phyloP scores from a whole-genome alignment of 2,797 vertebrate genomes.

The Sus cebifrons region DNA sequence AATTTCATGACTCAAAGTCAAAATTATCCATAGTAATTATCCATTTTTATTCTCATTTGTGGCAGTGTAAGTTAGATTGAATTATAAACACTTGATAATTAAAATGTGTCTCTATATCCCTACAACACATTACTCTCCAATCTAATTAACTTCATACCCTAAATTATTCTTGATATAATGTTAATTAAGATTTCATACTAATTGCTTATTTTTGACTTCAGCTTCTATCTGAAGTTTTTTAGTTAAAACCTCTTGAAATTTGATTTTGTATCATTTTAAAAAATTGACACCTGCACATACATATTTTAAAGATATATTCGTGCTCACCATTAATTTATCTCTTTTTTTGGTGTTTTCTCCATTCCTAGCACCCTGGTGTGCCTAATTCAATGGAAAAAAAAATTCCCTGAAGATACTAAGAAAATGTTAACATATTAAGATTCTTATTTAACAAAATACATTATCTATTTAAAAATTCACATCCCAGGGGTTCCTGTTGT shows the following conservation, averaged over 20 bases:
- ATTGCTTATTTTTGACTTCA: background rate
- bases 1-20: slow-evolving; percentile 19
- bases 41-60: slow-evolving; percentile 11
- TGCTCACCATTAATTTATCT: background rate
- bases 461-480: background rate
- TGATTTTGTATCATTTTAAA: background rate
- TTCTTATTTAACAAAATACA: background rate
- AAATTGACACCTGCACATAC: background rate
- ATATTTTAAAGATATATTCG: background rate
- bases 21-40: background rate
- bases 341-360: background rate
- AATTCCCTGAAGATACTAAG: background rate
- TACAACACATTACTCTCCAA: background rate
- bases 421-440: background rate
- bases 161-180: background rate
- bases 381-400: background rate
- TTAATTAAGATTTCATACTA: slow-evolving; percentile 1
- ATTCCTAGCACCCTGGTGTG: background rate
- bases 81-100: background rate
- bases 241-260: background rate
- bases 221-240: background rate
- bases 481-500: background rate
- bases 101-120: background rate
- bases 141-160: background rate
- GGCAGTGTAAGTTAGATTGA: background rate